Evolutionary conservation across 2,888 invertebrate species (phyloP).

Genomic region (Colostygia pectinataria): DNA sequence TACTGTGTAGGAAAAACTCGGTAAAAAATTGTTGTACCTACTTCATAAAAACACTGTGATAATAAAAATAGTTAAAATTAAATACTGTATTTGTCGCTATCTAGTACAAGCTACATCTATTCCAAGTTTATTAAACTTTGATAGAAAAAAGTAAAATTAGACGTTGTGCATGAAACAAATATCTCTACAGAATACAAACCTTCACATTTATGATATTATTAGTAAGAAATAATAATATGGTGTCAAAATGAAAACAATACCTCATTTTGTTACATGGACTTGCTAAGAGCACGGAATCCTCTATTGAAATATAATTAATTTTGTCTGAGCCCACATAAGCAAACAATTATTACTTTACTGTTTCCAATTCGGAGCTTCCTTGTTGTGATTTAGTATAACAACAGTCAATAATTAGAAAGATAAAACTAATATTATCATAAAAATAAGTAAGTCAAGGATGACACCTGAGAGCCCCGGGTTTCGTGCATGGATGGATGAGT

Average conservation of each 20-base stretch:
- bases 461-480: constrained; percentile 29
- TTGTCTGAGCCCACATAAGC: constrained; percentile 26
- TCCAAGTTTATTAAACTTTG: no score
- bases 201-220: no score
- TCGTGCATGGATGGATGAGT: constrained; percentile 31
- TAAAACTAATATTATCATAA: constrained; percentile 17
- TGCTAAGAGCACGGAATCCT: constrained; percentile 22
- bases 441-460: constrained; percentile 7
- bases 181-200: no score
- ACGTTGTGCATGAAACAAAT: no score
- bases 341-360: constrained; percentile 31
- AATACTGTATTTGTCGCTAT: no score
- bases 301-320: constrained; percentile 33
- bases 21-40: no score
- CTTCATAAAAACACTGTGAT: no score
- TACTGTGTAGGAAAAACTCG: neutral
- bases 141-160: no score
- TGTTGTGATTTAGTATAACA: constrained; percentile 19
- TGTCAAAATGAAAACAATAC: no score
- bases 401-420: constrained; percentile 16
- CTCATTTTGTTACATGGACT: constrained; percentile 9
- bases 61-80: no score
- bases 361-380: constrained; percentile 21
- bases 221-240: no score
- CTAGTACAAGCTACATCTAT: no score